phyloP scores from a whole-genome alignment of 2,113 vertebrate genomes.

The Connochaetes taurinus region DNA sequence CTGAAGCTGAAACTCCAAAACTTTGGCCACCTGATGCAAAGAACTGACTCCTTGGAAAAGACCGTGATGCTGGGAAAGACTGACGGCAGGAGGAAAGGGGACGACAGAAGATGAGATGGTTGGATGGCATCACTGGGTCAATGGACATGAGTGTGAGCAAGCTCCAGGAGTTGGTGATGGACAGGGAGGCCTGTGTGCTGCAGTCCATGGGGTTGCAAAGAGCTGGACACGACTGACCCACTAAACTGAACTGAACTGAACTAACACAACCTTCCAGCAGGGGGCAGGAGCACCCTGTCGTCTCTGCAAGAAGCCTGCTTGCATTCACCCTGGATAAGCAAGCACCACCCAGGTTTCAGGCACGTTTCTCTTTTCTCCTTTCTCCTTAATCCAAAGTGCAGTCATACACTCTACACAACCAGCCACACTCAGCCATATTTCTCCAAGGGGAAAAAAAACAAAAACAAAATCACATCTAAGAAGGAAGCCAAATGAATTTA shows the following conservation, averaged over 20 bases:
- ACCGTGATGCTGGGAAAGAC: neutral
- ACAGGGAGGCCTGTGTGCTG: neutral
- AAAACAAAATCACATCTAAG: too few relatives aligned
- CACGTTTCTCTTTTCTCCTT: fast-evolving
- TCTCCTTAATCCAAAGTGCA: neutral
- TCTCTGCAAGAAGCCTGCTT: neutral
- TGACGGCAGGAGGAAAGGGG: neutral
- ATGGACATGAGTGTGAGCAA: neutral
- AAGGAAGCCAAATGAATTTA: neutral
- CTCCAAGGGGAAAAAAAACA: neutral
- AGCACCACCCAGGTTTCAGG: fast-evolving
- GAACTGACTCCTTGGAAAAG: neutral
- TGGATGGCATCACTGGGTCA: neutral
- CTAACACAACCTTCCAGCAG: constrained; percentile 48
- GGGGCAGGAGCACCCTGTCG: constrained; percentile 49
- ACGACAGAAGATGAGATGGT: neutral
- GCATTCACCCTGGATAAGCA: fast-evolving
- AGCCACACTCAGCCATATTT: neutral
- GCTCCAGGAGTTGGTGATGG: neutral
- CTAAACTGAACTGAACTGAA: neutral
- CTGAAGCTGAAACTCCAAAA: neutral
- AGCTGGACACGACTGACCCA: fast-evolving
- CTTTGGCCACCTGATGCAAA: neutral
- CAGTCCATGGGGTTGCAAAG: neutral
- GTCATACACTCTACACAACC: fast-evolving